These are phyloP conservation scores for Neodiprion fabricii DNA, from an alignment of 1,140 invertebrate species.

Conservation along the genomic window DNA sequence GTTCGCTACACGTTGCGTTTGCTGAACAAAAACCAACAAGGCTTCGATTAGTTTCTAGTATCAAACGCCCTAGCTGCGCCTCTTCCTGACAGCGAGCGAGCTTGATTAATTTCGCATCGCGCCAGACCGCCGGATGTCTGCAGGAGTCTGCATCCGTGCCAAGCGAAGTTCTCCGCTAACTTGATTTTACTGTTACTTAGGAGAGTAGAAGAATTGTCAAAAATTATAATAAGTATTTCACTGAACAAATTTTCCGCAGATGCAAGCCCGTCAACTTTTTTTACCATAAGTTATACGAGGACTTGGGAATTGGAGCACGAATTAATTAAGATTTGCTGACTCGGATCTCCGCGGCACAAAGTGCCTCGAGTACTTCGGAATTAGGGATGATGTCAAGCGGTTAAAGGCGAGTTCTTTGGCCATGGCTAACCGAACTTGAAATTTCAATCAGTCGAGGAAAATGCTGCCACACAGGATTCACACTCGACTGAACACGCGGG, in stretches of 20 bases:
- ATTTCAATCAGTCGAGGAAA: background rate
- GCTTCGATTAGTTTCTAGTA: conserved; percentile 5
- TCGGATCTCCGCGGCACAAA: background rate
- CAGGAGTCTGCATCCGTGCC: background rate
- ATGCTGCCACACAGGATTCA: background rate
- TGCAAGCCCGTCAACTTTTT: too few relatives aligned
- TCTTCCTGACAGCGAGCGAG: background rate
- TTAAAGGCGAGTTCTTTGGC: background rate
- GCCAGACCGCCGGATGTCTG: background rate
- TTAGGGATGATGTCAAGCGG: background rate
- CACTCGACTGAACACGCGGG: background rate
- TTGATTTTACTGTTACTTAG: background rate
- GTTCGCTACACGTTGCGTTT: conserved; percentile 1
- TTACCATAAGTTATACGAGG: too few relatives aligned
- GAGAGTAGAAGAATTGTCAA: too few relatives aligned
- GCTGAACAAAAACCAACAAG: background rate
- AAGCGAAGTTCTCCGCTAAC: background rate
- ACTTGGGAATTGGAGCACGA: background rate
- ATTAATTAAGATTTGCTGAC: background rate
- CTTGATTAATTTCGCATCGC: conserved; percentile 7
- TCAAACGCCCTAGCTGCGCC: background rate
- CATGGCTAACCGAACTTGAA: background rate
- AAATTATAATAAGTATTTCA: too few relatives aligned
- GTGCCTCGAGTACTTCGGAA: background rate
- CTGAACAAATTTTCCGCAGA: too few relatives aligned